Percentiles rank a stretch among this genome's conserved stretches.
phyloP scores from a whole-genome alignment of 2,888 invertebrate species.

The Pachydiplax longipennis region DNA sequence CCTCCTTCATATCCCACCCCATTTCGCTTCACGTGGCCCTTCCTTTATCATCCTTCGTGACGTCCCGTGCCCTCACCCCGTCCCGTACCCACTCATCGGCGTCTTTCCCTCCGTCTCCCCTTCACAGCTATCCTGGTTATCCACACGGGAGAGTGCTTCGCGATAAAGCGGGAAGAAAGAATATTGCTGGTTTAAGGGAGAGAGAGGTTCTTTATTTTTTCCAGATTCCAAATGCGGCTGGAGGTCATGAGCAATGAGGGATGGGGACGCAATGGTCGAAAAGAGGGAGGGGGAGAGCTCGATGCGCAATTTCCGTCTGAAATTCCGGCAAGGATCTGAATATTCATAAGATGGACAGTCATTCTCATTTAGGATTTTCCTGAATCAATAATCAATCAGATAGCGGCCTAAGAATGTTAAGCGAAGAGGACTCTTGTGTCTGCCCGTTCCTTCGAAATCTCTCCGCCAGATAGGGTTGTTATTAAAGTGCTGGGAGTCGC shows the following conservation, averaged over 20 bases:
- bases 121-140: constrained; percentile 1
- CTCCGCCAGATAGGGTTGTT: too few species aligned
- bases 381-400: not conserved
- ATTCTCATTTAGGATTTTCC: not conserved
- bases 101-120: not conserved
- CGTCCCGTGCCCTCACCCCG: not conserved
- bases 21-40: not conserved
- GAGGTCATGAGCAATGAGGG: not conserved
- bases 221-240: not conserved
- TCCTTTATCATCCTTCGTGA: not conserved
- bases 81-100: not conserved
- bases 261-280: not conserved
- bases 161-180: constrained; percentile 27
- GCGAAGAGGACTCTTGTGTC: too few species aligned
- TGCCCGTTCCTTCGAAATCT: too few species aligned
- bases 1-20: not conserved
- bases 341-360: not conserved
- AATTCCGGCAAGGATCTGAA: not conserved
- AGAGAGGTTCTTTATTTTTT: not conserved
- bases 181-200: not conserved
- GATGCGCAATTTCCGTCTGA: not conserved
- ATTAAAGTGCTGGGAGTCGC: too few species aligned
- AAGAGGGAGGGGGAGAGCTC: not conserved
- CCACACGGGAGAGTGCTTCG: not conserved
- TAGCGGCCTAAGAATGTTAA: too few species aligned